Evolutionary conservation across 2,797 vertebrate species (phyloP), one percentile per base, ranked within the genome.

Genomic region (Myiotriccus ornatus): DNA sequence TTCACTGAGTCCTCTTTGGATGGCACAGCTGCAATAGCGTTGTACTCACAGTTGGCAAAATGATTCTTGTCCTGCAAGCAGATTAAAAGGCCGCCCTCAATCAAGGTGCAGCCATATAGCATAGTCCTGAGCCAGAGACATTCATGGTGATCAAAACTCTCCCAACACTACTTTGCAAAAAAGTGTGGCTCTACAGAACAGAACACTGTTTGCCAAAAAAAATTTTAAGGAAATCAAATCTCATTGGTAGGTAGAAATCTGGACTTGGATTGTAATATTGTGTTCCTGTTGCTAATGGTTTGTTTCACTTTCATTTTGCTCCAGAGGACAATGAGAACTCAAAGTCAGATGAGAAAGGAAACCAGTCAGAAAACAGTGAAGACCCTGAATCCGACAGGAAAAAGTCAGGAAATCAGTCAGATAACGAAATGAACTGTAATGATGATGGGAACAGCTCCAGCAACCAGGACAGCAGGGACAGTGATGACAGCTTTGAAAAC

Each of bases 391-490:
- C 98, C 0, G 98, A 98, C 69, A 98, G 98, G 89, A 99, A 99
- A 92, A 99, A 99, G 96, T 98, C 98, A 3, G 98, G 98, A 86
- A 98, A 98, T 60, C 98, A 98, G 71, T 98, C 99, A 7, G 98
- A 99, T 97, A 98, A 99, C 47, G 99, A 99, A 95, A 98, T 98
- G 98, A 98, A 99, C 96, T 98, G 98, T 71, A 98, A 99, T 76
- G 99, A 99, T 32, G 99, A 99, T 60, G 99, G 98, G 67, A 99
- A 99, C 97, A 99, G 99, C 97, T 99, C 99, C 89, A 99, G 99
- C 97, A 99, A 99, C 97, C 98, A 98, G 1, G 99, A 99, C 97
- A 99, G 99, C 97, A 99, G 99, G 95, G 99, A 99, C 95, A 99
- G 99, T 37, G 99, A 99, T 39, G 99, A 99, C 98, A 99, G 99